Base-by-base conservation (phyloP, 2,888 invertebrate species). In the Hirtodrosophila duncani region DNA sequence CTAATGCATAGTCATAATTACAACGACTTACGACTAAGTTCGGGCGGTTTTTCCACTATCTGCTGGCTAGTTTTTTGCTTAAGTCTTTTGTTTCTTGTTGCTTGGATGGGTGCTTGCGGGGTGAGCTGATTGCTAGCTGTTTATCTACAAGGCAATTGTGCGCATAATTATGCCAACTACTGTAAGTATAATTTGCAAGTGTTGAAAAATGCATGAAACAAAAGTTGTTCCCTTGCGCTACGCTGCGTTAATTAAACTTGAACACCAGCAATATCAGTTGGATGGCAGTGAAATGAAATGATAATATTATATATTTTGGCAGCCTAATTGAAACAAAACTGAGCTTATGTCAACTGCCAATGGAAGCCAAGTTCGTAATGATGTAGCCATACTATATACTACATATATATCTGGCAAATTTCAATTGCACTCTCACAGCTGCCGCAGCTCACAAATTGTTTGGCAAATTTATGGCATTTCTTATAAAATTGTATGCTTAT, bases 51-150 rank as follows among this genome's bases (percentile, higher is more conserved):
- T 6, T 14, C 16, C 13, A 20, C 13, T 14, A 10, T n/a, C 14
- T 38, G 24, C 26, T 26, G 10, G 31, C 60, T 59, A 67, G 65
- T 63, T 63, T 51, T 41, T 30, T 18, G 56, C 63, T 60, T 58
- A 65, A 70, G 67, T 82, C 82, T 67, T 75, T 72, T 59, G 72
- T 77, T 55, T 68, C 55, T 53, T 53, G 33, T 30, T 23, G 33
- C 11, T 29, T 29, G 24, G 16, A 9, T 6, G 31, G n/a, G 9
- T 52, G 17, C 34, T 11, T 13, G 24, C 24, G 14, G 43, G 31
- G 26, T 14, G 16, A 29, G 24, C 38, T 33, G 29, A 26, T 38
- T 27, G 30, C 27, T 38, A 50, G 26, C 55, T 78, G 58, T 39
- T 42, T 57, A 57, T 62, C 67, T 64, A 10, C 38, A 58, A 44